A percentile compares a stretch with the other conserved stretches of the same genome.
Evolutionary conservation across 2,888 invertebrate species (phyloP).

Genomic region (Elegia similella): DNA sequence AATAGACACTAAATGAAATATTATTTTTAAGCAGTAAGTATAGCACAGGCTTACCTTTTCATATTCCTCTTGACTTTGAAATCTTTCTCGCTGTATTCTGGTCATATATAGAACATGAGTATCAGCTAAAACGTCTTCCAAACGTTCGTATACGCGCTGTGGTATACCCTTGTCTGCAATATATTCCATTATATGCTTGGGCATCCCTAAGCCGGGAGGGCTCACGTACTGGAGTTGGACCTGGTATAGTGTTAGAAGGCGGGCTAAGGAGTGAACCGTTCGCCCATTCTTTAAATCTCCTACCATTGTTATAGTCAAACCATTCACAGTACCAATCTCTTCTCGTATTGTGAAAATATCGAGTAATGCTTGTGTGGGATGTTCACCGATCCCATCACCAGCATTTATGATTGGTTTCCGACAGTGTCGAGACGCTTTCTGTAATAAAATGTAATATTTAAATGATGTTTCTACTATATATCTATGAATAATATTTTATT

Average conservation of each 20-base stretch:
- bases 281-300: constrained; percentile 99
- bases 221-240: constrained; percentile 96
- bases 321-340: constrained; percentile 99
- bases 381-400: constrained; percentile 98
- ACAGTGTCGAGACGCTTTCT: constrained; percentile 91
- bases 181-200: constrained; percentile 90
- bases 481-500: background rate
- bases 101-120: constrained; percentile 99
- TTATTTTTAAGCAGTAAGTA: background rate
- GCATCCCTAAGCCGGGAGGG: constrained; percentile 94
- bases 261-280: constrained; percentile 98
- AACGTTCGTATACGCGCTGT: constrained; percentile 86
- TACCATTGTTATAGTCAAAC: constrained; percentile 97
- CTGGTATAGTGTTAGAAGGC: constrained; percentile 95
- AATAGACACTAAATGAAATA: too few relatives aligned
- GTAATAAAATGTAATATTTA: constrained; percentile 29
- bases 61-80: constrained; percentile 91
- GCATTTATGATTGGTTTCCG: constrained; percentile 98
- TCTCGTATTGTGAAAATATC: constrained; percentile 99
- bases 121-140: constrained; percentile 94
- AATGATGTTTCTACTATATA: background rate
- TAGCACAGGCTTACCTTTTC: constrained; percentile 84
- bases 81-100: constrained; percentile 97
- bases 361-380: constrained; percentile 98
- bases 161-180: constrained; percentile 89